phyloP scores from a whole-genome alignment of 2,797 vertebrate genomes.

The Paedocypris micromegethes region DNA sequence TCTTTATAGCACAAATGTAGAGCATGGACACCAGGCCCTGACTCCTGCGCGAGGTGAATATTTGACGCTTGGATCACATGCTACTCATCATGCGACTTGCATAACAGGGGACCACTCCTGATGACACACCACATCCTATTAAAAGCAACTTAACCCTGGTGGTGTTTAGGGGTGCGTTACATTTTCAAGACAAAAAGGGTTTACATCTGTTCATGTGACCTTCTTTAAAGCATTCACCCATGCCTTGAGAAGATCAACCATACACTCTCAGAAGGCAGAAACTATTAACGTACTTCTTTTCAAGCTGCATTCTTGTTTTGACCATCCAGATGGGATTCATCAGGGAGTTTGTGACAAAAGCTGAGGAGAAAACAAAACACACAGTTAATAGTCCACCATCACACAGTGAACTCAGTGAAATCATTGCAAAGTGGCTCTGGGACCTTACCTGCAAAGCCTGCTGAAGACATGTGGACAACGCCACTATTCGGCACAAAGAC shows the following conservation, averaged over 20 bases:
- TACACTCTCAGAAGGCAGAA: neutral
- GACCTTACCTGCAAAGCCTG: slow-evolving; percentile 85
- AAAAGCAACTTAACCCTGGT: neutral
- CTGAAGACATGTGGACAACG: slow-evolving; percentile 86
- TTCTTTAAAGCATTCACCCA: neutral
- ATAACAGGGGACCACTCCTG: slow-evolving; percentile 49
- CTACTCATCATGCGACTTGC: slow-evolving; percentile 40
- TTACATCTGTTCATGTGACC: neutral
- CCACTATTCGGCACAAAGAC: slow-evolving; percentile 91
- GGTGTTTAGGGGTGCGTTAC: neutral
- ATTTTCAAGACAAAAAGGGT: neutral
- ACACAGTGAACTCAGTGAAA: neutral
- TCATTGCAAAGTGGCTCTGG: neutral
- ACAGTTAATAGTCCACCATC: neutral
- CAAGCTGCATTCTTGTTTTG: slow-evolving; percentile 97
- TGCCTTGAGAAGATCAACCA: neutral
- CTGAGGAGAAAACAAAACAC: slow-evolving; percentile 59
- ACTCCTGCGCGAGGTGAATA: slow-evolving; percentile 60
- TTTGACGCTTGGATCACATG: slow-evolving; percentile 67
- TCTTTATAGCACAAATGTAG: slow-evolving; percentile 63
- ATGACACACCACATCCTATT: slow-evolving; percentile 7
- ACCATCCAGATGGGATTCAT: slow-evolving; percentile 99
- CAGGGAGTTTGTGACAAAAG: slow-evolving; percentile 92
- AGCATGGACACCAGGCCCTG: slow-evolving; percentile 49
- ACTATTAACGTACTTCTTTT: slow-evolving; percentile 77